A percentile compares a stretch with the other conserved stretches of the same genome.
These are phyloP conservation scores for Cephalopterus ornatus DNA, from an alignment of 2,113 vertebrate species.

Conservation along the genomic window DNA sequence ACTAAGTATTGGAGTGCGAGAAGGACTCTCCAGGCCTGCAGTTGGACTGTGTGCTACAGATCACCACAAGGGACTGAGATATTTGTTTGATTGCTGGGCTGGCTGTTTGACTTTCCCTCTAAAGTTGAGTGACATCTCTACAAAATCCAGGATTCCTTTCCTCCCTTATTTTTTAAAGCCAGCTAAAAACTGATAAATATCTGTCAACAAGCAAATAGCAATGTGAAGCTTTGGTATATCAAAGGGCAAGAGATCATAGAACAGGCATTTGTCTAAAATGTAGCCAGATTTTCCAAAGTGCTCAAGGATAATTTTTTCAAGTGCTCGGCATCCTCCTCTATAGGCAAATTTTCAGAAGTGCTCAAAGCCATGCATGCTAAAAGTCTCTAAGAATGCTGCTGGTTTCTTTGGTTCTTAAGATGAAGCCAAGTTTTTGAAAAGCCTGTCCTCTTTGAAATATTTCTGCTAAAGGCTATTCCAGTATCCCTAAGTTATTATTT, in stretches of 20 bases:
- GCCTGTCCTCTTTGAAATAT: slow-evolving; percentile 15
- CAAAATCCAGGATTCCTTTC: not conserved
- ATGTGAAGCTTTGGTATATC: slow-evolving; percentile 1
- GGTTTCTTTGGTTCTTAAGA: not conserved
- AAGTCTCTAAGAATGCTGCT: not conserved
- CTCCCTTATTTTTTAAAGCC: not conserved
- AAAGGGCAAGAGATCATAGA: slow-evolving; percentile 37
- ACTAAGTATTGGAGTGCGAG: accelerated
- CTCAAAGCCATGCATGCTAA: not conserved
- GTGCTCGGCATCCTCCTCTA: not conserved
- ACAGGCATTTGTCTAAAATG: slow-evolving; percentile 25
- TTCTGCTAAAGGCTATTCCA: not conserved
- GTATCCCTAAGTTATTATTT: not conserved
- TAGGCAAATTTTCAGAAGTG: slow-evolving; percentile 33
- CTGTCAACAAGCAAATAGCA: slow-evolving; percentile 24
- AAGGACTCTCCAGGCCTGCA: not conserved
- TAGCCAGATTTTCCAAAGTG: slow-evolving; percentile 35
- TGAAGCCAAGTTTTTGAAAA: slow-evolving; percentile 31
- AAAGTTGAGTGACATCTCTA: not conserved
- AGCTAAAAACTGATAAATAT: not conserved
- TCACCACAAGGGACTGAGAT: not conserved
- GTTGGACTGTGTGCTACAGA: not conserved
- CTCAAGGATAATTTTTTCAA: slow-evolving; percentile 32
- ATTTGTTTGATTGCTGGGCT: not conserved
- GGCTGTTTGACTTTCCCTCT: not conserved